A percentile compares a stretch with the other conserved stretches of the same genome.
These are phyloP conservation scores for Reticulitermes lucifugus DNA, from an alignment of 2,888 invertebrate genomes.

Conservation along the genomic window DNA sequence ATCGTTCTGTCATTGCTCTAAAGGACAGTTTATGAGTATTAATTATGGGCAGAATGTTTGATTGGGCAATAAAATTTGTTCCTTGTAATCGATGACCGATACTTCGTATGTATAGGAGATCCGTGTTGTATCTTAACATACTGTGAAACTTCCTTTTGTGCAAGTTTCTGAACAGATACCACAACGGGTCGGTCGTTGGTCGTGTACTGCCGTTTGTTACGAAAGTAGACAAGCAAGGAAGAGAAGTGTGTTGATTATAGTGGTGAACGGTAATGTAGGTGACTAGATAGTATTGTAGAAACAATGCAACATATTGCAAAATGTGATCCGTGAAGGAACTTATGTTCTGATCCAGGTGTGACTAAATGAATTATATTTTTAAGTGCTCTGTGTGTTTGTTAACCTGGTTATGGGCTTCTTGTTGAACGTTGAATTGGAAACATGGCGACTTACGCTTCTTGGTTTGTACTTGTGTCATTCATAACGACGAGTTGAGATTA, in stretches of 20 bases:
- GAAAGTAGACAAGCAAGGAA: slow-evolving; percentile 7
- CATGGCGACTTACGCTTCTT: slow-evolving; percentile 45
- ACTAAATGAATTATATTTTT: background rate
- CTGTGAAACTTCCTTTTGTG: background rate
- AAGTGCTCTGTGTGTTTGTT: background rate
- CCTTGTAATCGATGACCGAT: background rate
- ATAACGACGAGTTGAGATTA: slow-evolving; percentile 25
- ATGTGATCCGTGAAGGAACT: background rate
- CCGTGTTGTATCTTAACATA: background rate
- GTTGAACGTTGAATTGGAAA: slow-evolving; percentile 33
- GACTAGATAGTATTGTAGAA: background rate
- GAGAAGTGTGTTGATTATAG: background rate
- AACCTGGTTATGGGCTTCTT: slow-evolving; percentile 32
- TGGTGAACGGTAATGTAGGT: background rate
- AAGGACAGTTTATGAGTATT: background rate
- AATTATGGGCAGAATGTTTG: background rate
- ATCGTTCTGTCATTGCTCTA: background rate
- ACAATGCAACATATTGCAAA: background rate
- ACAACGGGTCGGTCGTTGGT: background rate
- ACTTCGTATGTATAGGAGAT: background rate
- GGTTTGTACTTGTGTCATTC: slow-evolving; percentile 42
- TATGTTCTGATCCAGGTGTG: background rate
- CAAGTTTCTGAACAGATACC: slow-evolving; percentile 16
- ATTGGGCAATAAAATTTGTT: background rate
- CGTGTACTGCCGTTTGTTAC: slow-evolving; percentile 28